Conservation (phyloP, 1,140 invertebrate genomes). For the Papilio dardanus region DNA sequence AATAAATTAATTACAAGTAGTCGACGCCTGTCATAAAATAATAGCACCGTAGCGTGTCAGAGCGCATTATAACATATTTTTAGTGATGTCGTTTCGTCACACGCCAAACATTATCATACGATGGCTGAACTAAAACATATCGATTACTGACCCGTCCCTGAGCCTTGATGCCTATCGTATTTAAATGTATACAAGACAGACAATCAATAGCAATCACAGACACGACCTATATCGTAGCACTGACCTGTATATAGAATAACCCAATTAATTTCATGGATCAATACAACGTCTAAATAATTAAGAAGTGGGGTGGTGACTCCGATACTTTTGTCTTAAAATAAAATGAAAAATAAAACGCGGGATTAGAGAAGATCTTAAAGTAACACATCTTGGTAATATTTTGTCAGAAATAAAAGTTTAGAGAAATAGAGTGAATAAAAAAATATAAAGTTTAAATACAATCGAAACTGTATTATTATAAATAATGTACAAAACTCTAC, state of each 20-base stretch:
- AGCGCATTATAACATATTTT: slow-evolving; percentile 24
- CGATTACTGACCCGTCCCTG: slow-evolving; percentile 54
- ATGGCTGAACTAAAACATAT: slow-evolving; percentile 50
- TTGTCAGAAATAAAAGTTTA: too few relatives aligned
- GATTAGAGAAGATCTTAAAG: too few relatives aligned
- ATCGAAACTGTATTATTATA: too few relatives aligned
- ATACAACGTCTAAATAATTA: not conserved
- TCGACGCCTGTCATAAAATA: slow-evolving; percentile 13
- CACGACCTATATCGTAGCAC: slow-evolving; percentile 36
- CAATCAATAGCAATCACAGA: slow-evolving; percentile 56
- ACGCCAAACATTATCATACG: slow-evolving; percentile 45
- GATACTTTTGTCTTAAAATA: too few relatives aligned
- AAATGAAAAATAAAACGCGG: too few relatives aligned
- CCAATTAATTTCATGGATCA: not conserved
- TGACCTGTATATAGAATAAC: slow-evolving; percentile 26
- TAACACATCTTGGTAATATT: too few relatives aligned
- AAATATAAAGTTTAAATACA: too few relatives aligned
- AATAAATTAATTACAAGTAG: slow-evolving; percentile 23
- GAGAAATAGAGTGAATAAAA: too few relatives aligned
- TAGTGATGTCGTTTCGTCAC: slow-evolving; percentile 27
- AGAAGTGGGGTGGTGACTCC: too few relatives aligned
- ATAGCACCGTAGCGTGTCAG: slow-evolving; percentile 14
- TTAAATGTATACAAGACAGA: slow-evolving; percentile 54
- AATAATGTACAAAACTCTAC: too few relatives aligned
- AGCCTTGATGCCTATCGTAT: slow-evolving; percentile 50